phyloP scores from a whole-genome alignment of 2,888 invertebrate species.

The Tenthredo amoena region DNA sequence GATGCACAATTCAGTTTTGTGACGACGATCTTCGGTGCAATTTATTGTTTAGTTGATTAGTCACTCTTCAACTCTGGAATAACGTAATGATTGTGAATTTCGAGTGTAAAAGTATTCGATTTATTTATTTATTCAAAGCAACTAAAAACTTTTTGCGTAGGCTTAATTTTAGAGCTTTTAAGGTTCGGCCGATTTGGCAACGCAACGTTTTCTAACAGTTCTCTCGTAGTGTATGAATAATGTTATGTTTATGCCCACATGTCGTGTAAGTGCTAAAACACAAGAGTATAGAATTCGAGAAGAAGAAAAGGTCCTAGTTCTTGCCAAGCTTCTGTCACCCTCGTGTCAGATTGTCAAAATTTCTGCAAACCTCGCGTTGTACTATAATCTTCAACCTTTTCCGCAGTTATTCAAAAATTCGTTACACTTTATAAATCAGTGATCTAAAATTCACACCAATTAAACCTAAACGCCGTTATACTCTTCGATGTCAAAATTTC shows the following conservation, averaged over 20 bases:
- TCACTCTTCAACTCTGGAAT: not conserved
- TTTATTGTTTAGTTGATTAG: no score
- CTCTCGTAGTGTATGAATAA: constrained; percentile 12
- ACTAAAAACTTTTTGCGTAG: not conserved
- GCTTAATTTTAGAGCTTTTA: constrained; percentile 11
- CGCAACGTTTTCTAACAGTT: not conserved
- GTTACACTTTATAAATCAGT: not conserved
- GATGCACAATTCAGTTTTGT: no score
- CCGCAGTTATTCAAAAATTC: not conserved
- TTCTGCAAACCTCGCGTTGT: not conserved
- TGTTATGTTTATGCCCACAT: constrained; percentile 36
- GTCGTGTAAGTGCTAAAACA: constrained; percentile 51
- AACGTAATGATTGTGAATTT: not conserved
- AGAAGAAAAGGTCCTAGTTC: constrained; percentile 32
- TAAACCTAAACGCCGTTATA: not conserved
- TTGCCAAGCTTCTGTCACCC: constrained; percentile 58
- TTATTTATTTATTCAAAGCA: not conserved
- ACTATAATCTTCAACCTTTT: not conserved
- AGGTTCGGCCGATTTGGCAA: constrained; percentile 30
- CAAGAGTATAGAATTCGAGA: constrained; percentile 37
- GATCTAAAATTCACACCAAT: not conserved
- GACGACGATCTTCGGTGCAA: no score
- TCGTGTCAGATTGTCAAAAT: constrained; percentile 31
- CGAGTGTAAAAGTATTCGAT: not conserved
- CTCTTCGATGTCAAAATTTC: not conserved